Conservation (phyloP, 2,113 vertebrate genomes). For the zebrafish (Danio rerio) region DNA sequence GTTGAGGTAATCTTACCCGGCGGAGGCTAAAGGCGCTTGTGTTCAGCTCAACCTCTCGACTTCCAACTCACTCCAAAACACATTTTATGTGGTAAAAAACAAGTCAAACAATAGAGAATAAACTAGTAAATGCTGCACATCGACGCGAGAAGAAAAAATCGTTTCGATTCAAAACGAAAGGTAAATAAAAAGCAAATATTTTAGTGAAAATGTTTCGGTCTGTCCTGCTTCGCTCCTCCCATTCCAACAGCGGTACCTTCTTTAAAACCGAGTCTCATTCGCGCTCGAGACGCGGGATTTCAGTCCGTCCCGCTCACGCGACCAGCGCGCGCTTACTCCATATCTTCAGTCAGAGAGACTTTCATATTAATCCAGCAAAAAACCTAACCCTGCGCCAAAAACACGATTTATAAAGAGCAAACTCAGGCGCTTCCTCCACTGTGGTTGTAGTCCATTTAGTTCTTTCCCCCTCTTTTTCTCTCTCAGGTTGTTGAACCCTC, state of each 20-base stretch:
- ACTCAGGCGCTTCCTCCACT: background rate
- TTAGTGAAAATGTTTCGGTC: conserved; percentile 27
- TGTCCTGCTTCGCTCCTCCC: conserved; percentile 55
- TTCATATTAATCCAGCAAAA: background rate
- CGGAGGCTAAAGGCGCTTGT: conserved; percentile 29
- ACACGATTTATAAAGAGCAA: background rate
- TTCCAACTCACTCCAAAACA: conserved; percentile 31
- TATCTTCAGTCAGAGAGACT: background rate
- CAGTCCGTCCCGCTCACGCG: conserved; percentile 6
- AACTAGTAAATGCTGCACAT: background rate
- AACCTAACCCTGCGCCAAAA: background rate
- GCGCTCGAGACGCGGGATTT: conserved; percentile 44
- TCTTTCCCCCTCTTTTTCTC: background rate
- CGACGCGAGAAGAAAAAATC: background rate
- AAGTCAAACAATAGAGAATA: too few relatives aligned
- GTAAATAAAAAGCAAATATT: conserved; percentile 14
- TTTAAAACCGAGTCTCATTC: conserved; percentile 29
- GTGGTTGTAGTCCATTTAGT: background rate
- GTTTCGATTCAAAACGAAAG: background rate
- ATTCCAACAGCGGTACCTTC: conserved; percentile 21
- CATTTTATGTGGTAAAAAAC: conserved; percentile 18
- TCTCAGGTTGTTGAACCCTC: conserved; percentile 47
- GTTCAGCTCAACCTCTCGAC: conserved; percentile 27
- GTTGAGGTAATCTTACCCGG: conserved; percentile 36
- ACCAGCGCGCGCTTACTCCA: background rate